phyloP scores from a whole-genome alignment of 2,113 vertebrate genomes.

The Peromyscus maniculatus region DNA sequence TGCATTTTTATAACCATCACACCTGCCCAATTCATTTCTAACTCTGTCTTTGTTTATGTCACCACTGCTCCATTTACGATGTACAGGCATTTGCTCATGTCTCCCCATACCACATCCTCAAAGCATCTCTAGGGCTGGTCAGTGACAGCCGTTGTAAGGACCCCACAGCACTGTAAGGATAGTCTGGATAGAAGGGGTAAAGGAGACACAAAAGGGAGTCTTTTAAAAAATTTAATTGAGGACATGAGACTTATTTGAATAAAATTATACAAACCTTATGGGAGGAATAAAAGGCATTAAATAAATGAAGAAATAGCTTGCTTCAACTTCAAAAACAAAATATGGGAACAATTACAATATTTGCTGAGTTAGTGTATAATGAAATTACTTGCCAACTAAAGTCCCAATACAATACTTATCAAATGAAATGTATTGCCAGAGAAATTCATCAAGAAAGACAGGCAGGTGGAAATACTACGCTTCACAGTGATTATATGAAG shows the following conservation, averaged over 20 bases:
- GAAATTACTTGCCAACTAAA: not conserved
- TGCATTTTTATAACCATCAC: too few relatives aligned
- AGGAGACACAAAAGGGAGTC: too few relatives aligned
- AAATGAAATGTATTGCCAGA: not conserved
- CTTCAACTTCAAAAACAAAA: constrained; percentile 48
- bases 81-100: too few relatives aligned
- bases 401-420: not conserved
- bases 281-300: constrained; percentile 34
- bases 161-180: too few relatives aligned
- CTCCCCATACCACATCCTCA: too few relatives aligned
- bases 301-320: constrained; percentile 39
- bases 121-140: too few relatives aligned
- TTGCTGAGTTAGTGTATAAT: constrained; percentile 29
- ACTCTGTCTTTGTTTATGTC: too few relatives aligned
- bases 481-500: constrained; percentile 1
- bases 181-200: too few relatives aligned
- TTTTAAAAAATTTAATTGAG: constrained; percentile 1
- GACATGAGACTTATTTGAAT: constrained; percentile 59
- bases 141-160: too few relatives aligned
- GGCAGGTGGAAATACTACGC: not conserved
- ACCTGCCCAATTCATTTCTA: too few relatives aligned
- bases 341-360: not conserved
- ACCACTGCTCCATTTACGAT: too few relatives aligned
- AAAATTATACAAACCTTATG: constrained; percentile 17
- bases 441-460: constrained; percentile 45